A percentile compares a stretch with the other conserved stretches of the same genome.
phyloP scores from a whole-genome alignment of 2,797 vertebrate species.

The Alca torda region DNA sequence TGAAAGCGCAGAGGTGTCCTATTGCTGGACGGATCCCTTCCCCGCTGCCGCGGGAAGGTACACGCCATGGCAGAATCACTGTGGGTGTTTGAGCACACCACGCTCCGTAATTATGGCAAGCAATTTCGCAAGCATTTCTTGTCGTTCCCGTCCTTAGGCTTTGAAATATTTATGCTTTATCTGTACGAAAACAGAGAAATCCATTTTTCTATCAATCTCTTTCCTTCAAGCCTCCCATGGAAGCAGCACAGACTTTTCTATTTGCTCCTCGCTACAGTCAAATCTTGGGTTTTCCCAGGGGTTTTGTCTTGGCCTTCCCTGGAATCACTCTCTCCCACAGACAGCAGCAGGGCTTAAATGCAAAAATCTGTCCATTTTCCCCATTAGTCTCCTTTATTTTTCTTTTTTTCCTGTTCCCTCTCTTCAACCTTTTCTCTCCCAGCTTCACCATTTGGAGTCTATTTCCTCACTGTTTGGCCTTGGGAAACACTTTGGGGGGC shows the following conservation, averaged over 20 bases:
- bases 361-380: neutral
- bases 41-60: neutral
- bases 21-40: neutral
- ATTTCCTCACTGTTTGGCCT: neutral
- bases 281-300: neutral
- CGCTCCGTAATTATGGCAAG: neutral
- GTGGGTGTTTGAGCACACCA: neutral
- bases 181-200: neutral
- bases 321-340: neutral
- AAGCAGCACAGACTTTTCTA: neutral
- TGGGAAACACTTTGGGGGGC: neutral
- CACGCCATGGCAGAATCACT: neutral
- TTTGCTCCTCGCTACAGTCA: neutral
- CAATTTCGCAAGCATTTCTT: neutral
- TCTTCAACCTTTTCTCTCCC: neutral
- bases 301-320: neutral
- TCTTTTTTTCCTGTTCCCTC: neutral
- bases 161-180: neutral
- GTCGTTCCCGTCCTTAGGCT: neutral
- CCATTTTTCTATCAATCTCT: neutral
- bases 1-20: neutral
- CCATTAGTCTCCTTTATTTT: neutral
- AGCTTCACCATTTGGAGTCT: neutral
- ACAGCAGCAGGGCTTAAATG: neutral
- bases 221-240: neutral